A percentile compares a stretch with the other conserved stretches of the same genome.
These are phyloP conservation scores for Malurus splendens DNA, from an alignment of 2,797 vertebrate genomes.

Conservation along the genomic window DNA sequence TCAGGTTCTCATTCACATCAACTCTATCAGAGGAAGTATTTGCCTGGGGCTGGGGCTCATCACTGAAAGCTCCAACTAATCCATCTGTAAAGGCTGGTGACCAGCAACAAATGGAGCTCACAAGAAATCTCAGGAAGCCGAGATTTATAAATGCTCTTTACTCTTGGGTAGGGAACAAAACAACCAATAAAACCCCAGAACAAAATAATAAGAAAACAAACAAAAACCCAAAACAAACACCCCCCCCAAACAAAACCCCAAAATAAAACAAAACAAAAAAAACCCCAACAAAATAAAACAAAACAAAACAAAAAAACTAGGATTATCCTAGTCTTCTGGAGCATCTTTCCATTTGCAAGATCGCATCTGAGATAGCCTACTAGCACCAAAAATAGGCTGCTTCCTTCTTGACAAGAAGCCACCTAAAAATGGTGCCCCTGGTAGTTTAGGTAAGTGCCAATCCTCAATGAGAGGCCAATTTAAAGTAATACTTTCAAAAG, in stretches of 20 bases:
- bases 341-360: conserved; percentile 74
- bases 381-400: conserved; percentile 60
- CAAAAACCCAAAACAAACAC: neutral
- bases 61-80: neutral
- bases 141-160: neutral
- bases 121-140: neutral
- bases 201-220: neutral
- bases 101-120: neutral
- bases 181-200: neutral
- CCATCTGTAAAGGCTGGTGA: neutral
- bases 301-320: neutral
- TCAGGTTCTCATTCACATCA: neutral
- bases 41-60: neutral
- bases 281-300: neutral
- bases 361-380: conserved; percentile 27
- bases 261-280: neutral
- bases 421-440: conserved; percentile 42
- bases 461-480: conserved; percentile 66
- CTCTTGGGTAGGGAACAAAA: neutral
- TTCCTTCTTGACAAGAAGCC: conserved; percentile 35
- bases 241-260: too few relatives aligned
- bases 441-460: conserved; percentile 66
- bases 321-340: conserved; percentile 63
- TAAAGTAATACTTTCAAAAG: conserved; percentile 70
- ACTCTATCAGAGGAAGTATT: neutral